Evolutionary conservation across 2,113 vertebrate genomes (phyloP).

Genomic region (Siniperca chuatsi): DNA sequence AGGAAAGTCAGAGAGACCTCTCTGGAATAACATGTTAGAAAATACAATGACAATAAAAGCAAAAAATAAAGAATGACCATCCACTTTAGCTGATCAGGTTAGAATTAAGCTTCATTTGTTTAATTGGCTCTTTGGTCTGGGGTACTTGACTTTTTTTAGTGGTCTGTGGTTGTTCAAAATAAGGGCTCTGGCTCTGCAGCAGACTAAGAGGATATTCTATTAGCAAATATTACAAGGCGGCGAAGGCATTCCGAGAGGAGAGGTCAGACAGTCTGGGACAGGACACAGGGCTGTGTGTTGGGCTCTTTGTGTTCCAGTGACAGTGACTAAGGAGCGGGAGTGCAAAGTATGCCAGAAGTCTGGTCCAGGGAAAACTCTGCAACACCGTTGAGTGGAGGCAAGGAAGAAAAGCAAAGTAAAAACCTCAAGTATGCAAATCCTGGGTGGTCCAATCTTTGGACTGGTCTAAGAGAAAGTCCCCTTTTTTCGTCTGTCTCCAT

Average conservation of each 20-base stretch:
- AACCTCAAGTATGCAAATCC: constrained; percentile 81
- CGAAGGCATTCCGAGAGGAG: constrained; percentile 59
- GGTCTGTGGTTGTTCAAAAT: constrained; percentile 61
- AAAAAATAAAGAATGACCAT: neutral
- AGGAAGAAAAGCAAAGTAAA: constrained; percentile 80
- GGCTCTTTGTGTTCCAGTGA: constrained; percentile 77
- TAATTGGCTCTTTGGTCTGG: constrained; percentile 48
- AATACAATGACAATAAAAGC: constrained; percentile 4
- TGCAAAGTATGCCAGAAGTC: constrained; percentile 75
- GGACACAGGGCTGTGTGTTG: constrained; percentile 69
- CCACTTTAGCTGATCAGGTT: constrained; percentile 54
- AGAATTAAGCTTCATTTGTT: constrained; percentile 67
- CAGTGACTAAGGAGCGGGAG: constrained; percentile 79
- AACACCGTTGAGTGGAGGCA: constrained; percentile 71
- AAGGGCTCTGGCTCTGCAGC: constrained; percentile 46
- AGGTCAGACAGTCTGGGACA: constrained; percentile 76
- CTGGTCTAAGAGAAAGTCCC: constrained; percentile 70
- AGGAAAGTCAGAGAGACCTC: constrained; percentile 2
- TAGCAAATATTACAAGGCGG: constrained; percentile 65
- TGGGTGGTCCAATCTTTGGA: constrained; percentile 81
- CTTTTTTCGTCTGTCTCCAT: constrained; percentile 72
- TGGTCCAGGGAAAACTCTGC: constrained; percentile 77
- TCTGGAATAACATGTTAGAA: constrained; percentile 11
- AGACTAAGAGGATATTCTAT: constrained; percentile 68
- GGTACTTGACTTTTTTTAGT: constrained; percentile 55